Base-by-base conservation (phyloP, 92 coral and sea anemone genomes). In the Ricordea florida region DNA sequence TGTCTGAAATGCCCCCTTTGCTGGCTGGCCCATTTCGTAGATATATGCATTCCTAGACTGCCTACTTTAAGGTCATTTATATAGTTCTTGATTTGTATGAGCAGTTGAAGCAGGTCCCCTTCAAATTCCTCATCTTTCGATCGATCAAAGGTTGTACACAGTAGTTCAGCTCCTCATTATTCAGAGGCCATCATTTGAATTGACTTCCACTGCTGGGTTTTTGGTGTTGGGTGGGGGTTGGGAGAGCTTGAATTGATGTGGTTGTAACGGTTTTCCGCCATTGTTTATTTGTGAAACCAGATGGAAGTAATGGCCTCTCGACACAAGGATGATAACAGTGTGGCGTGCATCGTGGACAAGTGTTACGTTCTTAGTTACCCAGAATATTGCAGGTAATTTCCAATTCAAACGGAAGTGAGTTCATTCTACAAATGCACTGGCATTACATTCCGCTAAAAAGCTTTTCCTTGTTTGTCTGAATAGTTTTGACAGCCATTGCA, bases 241-340 rank as follows among this genome's bases (percentile, higher is more conserved):
- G 9, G n/a, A 8, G 8, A 37, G 9, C 9, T 8, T 37, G 44
- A 8, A n/a, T 37, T 37, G 9, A 37, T 37, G 44, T 70, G 67
- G 31, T 47, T 28, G 2, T 45, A 29, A 1, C 3, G 28, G 14
- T 31, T 18, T n/a, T 10, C 30, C 46, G 27, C 5, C 14, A n/a
- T 10, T 38, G n/a, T 1, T 30, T 15, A 10, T 49, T 56, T 46
- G n/a, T 37, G 2, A 50, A 13, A 72, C 11, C 53, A 96, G 99
- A 92, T 92, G 93, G 99, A 96, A 48, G 93, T 96, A 38, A 85
- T 96, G 96, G 99, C 97, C 1, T 96, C 99, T 11, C 89, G 93
- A 24, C 99, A 96, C 72, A 96, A 96, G 51, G 99, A 96, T 62
- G 99, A 96, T 35, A 96, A 96, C 83, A 96, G 99, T 76, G 97